A percentile compares a stretch with the other conserved stretches of the same genome.
Conservation (phyloP, 2,888 invertebrate genomes). For the Plusia festucae region DNA sequence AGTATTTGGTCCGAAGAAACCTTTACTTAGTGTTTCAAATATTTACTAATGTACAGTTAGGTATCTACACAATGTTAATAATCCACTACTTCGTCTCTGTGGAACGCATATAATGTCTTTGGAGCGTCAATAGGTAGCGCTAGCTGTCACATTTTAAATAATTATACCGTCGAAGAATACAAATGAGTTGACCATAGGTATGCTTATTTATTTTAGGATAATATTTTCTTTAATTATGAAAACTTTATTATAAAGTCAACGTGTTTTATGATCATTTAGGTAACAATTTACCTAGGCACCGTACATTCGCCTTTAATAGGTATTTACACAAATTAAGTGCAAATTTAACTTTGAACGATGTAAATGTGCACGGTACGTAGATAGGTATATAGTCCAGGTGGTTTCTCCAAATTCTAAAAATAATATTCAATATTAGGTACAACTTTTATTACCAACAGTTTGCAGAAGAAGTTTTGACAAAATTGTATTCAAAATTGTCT, state of each 20-base stretch:
- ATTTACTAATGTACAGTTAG: background rate
- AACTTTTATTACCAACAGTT: background rate
- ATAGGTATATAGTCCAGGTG: background rate
- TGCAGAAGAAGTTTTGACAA: constrained; percentile 17
- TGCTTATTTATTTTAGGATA: constrained; percentile 18
- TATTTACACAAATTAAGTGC: no score
- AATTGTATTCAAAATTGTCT: constrained; percentile 40
- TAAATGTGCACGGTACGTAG: no score
- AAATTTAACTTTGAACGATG: no score
- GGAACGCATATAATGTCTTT: constrained; percentile 40
- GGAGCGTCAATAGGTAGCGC: constrained; percentile 51
- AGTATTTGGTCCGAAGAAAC: background rate
- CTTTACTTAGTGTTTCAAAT: background rate
- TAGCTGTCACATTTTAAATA: constrained; percentile 34
- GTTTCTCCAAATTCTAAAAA: background rate
- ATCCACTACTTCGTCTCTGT: constrained; percentile 14
- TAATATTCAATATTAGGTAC: background rate
- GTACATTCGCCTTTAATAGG: no score
- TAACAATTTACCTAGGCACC: background rate
- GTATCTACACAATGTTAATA: constrained; percentile 29
- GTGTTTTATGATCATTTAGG: background rate
- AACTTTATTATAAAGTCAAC: constrained; percentile 16
- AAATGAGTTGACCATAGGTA: constrained; percentile 20
- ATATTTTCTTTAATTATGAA: constrained; percentile 15
- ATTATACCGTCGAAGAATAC: constrained; percentile 25